Base-by-base conservation (phyloP, 1,140 invertebrate genomes). In the Metaphire vulgaris region DNA sequence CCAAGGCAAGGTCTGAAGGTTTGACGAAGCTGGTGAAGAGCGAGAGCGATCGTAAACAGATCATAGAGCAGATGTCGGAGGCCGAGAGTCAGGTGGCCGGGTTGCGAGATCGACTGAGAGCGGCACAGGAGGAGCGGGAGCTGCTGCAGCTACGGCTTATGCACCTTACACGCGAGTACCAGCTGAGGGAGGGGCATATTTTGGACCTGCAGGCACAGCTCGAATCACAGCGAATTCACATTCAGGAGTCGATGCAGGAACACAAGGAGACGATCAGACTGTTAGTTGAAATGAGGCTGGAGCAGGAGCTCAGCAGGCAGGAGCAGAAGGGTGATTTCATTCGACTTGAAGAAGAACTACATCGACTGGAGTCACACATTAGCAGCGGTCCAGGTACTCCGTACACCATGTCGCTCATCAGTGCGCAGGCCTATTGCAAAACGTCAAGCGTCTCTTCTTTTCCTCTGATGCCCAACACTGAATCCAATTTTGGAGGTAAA, bases 261-360 rank as follows among this genome's bases (percentile, higher is more conserved):
- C 74, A 76, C 33, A 70, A 76, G 69, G 67, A 76, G 41, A 76
- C 67, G 15, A 76, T 76, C 26, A 21, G 69, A 28, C 68, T 76
- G n/a, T 33, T 76, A 68, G 2, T 66, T n/a, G 74, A 76, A 32
- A 33, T 76, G 32, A 21, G 69, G 56, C 26, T 76, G 28, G 74
- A 70, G 56, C 67, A 69, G 67, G 30, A 76, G 41, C 26, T 70
- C 21, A 29, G 67, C 29, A 66, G 74, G 21, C 67, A 76, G 41
- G 67, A 76, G 69, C 67, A 76, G 15, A 70, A 34, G n/a, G 74
- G 68, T 26, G 74, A 76, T 29, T 33, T 69, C 29, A 29, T 64
- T 1, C 29, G 68, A 14, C 26, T 76, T 15, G 74, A 76, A n/a
- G 74, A 32, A 28, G 69, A 76, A 33, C 26, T 76, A 15, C 67